Base-by-base conservation (phyloP, 1,140 invertebrate species). In the Penaeus chinensis region DNA sequence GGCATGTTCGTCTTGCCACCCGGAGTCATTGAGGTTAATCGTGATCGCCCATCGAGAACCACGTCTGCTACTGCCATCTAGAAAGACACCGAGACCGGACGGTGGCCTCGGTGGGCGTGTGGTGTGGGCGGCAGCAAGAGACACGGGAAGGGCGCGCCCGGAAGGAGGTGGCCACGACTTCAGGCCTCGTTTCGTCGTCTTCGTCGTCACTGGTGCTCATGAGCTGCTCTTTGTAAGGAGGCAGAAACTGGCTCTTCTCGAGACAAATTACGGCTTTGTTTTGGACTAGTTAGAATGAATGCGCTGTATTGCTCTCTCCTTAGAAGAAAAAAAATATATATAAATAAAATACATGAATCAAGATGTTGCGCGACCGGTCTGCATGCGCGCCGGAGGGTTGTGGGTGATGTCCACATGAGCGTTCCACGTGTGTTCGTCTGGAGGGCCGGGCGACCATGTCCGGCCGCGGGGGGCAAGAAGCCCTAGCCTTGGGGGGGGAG, bases 201-300 rank as follows among this genome's bases (percentile, higher is more conserved):
- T 79, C 18, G 47, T 69, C 85, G 85, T 87, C 80, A 87, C 85
- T 87, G 85, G 85, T 87, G 85, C 85, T 87, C 85, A 87, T 87
- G 85, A 87, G 81, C 85, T 87, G 69, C 85, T 87, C 81, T 87
- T 87, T 82, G 85, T 87, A 87, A 71, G 80, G 85, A 87, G 85
- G 85, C 80, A 87, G 85, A 87, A 87, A 87, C 85, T 87, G 85
- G 71, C 85, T 87, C 85, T 87, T 87, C 85, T 87, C 85, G 85
- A 87, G 85, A 77, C 80, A 76, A 87, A 77, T 80, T 69, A 69
- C 71, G 85, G 78, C 82, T 87, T 87, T 71, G 82, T 87, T 85
- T 87, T 87, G 85, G 80, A 82, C 80, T 82, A 71, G 78, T 77
- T 82, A 82, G 85, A 69, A 76, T 74, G 85, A 87, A 82, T 87